Evolutionary conservation across 1,140 invertebrate genomes (phyloP).

Genomic region (Neotoxoptera formosana): DNA sequence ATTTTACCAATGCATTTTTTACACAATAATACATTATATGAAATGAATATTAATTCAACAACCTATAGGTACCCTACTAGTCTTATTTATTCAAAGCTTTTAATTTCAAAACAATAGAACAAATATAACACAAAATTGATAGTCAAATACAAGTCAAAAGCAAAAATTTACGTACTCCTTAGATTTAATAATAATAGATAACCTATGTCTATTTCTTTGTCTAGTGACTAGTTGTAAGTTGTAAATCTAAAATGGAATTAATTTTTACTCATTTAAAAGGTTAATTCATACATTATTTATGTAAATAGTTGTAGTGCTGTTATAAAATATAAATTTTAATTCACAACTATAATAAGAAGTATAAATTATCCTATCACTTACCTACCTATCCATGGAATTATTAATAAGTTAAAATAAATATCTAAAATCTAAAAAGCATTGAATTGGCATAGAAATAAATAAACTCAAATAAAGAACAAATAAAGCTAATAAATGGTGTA

Average conservation of each 20-base stretch:
- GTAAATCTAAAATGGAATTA: not conserved
- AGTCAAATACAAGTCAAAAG: too few species aligned
- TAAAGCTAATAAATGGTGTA: not conserved
- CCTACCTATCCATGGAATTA: not conserved
- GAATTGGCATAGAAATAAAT: not conserved
- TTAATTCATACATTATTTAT: not conserved
- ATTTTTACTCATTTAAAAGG: not conserved
- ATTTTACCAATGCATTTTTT: not conserved
- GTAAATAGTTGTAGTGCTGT: not conserved
- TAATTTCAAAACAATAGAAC: not conserved
- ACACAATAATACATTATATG: not conserved
- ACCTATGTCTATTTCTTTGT: not conserved
- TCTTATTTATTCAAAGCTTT: not conserved
- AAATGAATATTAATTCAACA: not conserved
- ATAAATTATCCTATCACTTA: not conserved
- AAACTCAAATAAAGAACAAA: not conserved
- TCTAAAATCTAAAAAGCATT: too few species aligned
- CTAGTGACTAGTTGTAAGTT: not conserved
- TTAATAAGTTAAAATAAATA: not conserved
- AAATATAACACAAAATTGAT: too few species aligned
- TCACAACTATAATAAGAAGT: not conserved
- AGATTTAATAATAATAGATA: not conserved
- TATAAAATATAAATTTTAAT: not conserved
- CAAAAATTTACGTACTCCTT: too few species aligned
- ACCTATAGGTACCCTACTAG: not conserved